Percentiles rank a stretch among this genome's conserved stretches.
These are phyloP conservation scores for Amphipyra berbera DNA, from an alignment of 2,888 invertebrate species.

Conservation along the genomic window DNA sequence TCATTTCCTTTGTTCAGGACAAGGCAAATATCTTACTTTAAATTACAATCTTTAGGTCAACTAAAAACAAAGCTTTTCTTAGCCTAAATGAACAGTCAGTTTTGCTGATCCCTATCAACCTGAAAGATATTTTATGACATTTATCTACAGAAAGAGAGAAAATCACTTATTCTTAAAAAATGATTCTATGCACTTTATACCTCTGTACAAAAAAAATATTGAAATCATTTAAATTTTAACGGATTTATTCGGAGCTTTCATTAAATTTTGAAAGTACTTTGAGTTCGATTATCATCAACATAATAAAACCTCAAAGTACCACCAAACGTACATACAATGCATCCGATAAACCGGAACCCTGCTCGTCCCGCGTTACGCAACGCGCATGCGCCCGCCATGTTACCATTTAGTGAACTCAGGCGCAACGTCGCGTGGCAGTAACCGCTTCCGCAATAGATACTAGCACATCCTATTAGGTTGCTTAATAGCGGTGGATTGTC, in stretches of 20 bases:
- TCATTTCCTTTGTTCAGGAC: too few species aligned
- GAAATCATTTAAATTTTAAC: too few species aligned
- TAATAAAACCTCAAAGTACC: slow-evolving; percentile 31
- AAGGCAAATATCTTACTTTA: too few species aligned
- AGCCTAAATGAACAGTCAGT: too few species aligned
- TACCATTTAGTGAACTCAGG: slow-evolving; percentile 64
- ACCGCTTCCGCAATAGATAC: slow-evolving; percentile 57
- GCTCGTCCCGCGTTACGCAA: slow-evolving; percentile 52
- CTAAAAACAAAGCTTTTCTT: too few species aligned
- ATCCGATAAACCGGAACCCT: slow-evolving; percentile 52
- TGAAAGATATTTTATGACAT: background rate
- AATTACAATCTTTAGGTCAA: too few species aligned
- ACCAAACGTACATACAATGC: slow-evolving; percentile 33
- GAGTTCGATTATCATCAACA: slow-evolving; percentile 3
- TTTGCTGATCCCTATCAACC: background rate
- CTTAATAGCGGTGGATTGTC: slow-evolving; percentile 32
- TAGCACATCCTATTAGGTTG: slow-evolving; percentile 44
- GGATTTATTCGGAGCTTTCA: too few species aligned
- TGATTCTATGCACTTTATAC: too few species aligned
- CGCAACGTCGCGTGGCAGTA: slow-evolving; percentile 69
- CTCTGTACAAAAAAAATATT: too few species aligned
- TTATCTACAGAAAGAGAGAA: too few species aligned
- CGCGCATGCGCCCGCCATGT: slow-evolving; percentile 50
- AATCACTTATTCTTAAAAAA: too few species aligned
- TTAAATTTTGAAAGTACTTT: too few species aligned